A percentile compares a stretch with the other conserved stretches of the same genome.
Conservation (phyloP, 2,797 vertebrate species). For the Melanotaenia pygmaea region DNA sequence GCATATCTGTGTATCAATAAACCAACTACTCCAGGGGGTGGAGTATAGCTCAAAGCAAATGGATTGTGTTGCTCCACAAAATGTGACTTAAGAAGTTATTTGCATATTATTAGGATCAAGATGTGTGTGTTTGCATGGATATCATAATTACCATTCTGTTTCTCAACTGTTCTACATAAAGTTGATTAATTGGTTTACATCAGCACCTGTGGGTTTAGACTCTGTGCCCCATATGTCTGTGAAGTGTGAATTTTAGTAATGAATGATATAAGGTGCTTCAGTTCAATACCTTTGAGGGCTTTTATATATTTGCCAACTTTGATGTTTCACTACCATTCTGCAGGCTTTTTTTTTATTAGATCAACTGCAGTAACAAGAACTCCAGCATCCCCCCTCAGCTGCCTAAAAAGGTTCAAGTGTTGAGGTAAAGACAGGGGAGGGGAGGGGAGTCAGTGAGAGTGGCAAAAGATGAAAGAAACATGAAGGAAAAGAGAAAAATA, state of each 20-base stretch:
- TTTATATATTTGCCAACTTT: constrained; percentile 67
- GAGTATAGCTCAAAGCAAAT: constrained; percentile 48
- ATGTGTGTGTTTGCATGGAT: constrained; percentile 57
- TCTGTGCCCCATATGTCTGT: constrained; percentile 40
- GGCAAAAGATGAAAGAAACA: constrained; percentile 30
- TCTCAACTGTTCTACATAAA: constrained; percentile 55
- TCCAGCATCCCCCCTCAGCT: constrained; percentile 50
- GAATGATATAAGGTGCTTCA: constrained; percentile 57
- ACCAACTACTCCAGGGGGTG: constrained; percentile 40
- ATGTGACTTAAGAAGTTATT: constrained; percentile 67
- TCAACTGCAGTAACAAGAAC: constrained; percentile 61
- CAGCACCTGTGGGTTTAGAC: constrained; percentile 61
- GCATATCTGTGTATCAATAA: constrained; percentile 26
- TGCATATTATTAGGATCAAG: constrained; percentile 65
- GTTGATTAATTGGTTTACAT: constrained; percentile 71
- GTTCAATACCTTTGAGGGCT: constrained; percentile 45
- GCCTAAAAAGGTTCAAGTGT: constrained; percentile 45
- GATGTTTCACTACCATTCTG: constrained; percentile 55
- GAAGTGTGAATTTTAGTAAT: constrained; percentile 50
- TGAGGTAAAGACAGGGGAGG: constrained; percentile 26
- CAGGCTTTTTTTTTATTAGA: constrained; percentile 55
- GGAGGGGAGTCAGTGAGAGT: constrained; percentile 2
- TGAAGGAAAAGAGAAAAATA: constrained; percentile 18
- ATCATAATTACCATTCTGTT: constrained; percentile 57
- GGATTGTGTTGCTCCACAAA: constrained; percentile 64